These are phyloP conservation scores for Erpobdella octoculata DNA, from an alignment of 2,888 invertebrate species.

Conservation along the genomic window DNA sequence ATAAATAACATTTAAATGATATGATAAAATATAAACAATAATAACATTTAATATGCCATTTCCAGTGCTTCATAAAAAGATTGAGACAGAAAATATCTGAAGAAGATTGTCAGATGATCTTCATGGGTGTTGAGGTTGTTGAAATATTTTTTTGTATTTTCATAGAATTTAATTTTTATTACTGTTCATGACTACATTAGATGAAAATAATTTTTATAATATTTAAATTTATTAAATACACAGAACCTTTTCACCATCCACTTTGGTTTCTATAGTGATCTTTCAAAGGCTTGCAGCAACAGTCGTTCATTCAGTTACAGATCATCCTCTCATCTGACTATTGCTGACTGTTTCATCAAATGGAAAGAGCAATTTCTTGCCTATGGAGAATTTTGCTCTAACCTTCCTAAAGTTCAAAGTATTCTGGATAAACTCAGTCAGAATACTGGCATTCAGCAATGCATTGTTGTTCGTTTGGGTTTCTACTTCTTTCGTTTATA, in stretches of 20 bases:
- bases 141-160: background rate
- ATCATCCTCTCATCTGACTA: slow-evolving; percentile 33
- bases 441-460: slow-evolving; percentile 33
- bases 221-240: background rate
- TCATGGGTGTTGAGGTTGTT: slow-evolving; percentile 76
- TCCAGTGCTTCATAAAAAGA: slow-evolving; percentile 53
- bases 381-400: slow-evolving; percentile 92
- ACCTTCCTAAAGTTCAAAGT: slow-evolving; percentile 77
- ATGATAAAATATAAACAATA: too few species aligned
- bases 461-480: slow-evolving; percentile 41
- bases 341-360: slow-evolving; percentile 56
- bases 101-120: slow-evolving; percentile 71
- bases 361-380: slow-evolving; percentile 83
- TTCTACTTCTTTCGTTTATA: background rate
- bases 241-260: slow-evolving; percentile 80
- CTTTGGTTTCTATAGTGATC: slow-evolving; percentile 70
- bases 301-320: slow-evolving; percentile 34
- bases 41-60: too few species aligned
- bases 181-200: too few species aligned
- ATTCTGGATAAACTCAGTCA: slow-evolving; percentile 59
- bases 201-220: too few species aligned
- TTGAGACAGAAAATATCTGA: slow-evolving; percentile 64
- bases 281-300: slow-evolving; percentile 58
- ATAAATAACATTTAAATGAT: too few species aligned
- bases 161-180: too few species aligned